Conservation (phyloP, 1,140 invertebrate genomes). For the Melanaphis sacchari region DNA sequence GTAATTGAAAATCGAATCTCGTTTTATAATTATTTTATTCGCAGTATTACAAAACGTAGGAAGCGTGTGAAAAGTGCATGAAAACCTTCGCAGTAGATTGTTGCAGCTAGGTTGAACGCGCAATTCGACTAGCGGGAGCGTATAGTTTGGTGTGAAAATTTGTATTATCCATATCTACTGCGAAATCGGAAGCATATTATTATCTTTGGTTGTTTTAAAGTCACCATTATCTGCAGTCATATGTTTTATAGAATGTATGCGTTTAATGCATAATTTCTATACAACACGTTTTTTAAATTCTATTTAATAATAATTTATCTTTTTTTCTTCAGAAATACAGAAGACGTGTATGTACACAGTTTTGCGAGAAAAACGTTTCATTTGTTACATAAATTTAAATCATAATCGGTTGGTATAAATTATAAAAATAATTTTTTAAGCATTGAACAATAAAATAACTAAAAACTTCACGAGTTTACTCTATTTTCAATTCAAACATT, state of each 20-base stretch:
- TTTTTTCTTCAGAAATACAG: not conserved
- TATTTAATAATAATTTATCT: no score
- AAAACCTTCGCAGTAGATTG: not conserved
- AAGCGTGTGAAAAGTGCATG: slow-evolving; percentile 24
- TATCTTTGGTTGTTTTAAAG: not conserved
- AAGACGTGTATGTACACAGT: not conserved
- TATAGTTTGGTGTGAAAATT: not conserved
- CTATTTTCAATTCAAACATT: not conserved
- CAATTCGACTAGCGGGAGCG: not conserved
- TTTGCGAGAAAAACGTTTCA: not conserved
- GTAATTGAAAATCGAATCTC: not conserved
- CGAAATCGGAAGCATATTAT: slow-evolving; percentile 6
- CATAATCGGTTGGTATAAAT: no score
- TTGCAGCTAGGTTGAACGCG: not conserved
- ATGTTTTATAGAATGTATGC: not conserved
- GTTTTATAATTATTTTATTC: not conserved
- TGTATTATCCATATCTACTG: not conserved
- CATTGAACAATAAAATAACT: not conserved
- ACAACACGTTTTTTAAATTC: no score
- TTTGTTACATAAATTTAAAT: not conserved
- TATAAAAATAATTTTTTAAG: not conserved
- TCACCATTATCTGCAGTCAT: not conserved
- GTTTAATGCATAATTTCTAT: not conserved
- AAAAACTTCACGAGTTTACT: not conserved
- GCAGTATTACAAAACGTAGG: not conserved